Base-by-base conservation (phyloP, 2,888 invertebrate genomes). In the Cecidostiba fungosa region DNA sequence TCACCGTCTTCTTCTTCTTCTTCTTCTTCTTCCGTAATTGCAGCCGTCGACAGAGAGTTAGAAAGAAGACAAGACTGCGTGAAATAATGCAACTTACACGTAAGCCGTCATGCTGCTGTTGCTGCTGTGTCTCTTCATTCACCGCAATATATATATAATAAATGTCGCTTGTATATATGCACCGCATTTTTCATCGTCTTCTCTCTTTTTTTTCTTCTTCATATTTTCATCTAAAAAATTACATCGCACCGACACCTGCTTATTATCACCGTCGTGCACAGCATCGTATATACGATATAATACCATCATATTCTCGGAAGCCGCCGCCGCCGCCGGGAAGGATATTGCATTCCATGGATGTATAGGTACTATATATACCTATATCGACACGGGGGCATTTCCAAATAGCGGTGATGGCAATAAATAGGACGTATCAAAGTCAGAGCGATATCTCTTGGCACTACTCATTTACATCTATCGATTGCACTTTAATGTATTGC, bases 51-150 rank as follows among this genome's bases (percentile, higher is more conserved):
- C n/a, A n/a, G 66, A 26, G 66, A 14, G 66, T 23, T 10, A 66
- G 26, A 29, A 59, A 59, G 43, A 19, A 16, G 0, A 59, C 54
- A 59, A 66, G 26, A 66, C 29, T 66, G 23, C 29, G 66, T 66
- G 66, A 66, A 66, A 66, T 66, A 66, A 66, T 66, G 66, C 66
- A 66, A 66, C 66, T 66, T 66, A 66, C 29, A 66, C 66, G 66
- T 66, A 66, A 66, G 66, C 66, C 14, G 29, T 26, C 26, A 29
- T 26, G 66, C 12, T 29, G 54, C 54, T 62, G 62, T n/a, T 23
- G 6, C 54, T 16, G n/a, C 23, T 59, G 59, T 59, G 54, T 54
- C 4, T 59, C 19, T 19, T 16, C 50, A 50, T 19, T n/a, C 50
- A 19, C 19, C 19, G 50, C 50, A 19, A 50, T 50, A n/a, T 59